Evolutionary conservation across 2,113 vertebrate genomes (phyloP), one percentile per base, ranked within the genome.

Genomic region (Ceyx margarethae): DNA sequence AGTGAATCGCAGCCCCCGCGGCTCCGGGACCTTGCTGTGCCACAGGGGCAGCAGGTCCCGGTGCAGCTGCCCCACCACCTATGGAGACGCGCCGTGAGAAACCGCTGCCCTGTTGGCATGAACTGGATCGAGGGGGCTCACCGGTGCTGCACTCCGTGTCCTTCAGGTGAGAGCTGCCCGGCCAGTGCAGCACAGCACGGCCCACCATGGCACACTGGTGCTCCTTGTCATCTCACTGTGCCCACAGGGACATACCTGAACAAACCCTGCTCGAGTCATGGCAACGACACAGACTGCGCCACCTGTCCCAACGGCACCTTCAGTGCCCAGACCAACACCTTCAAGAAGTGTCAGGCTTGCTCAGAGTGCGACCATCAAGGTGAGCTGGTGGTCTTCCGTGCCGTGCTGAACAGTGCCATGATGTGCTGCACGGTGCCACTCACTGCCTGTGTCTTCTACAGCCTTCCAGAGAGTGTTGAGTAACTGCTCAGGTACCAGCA

Each of bases 291-390:
- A 4, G 7, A 0, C 48, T 97, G 97, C 18, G 1, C 0, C 0
- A 0, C 67, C 5, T 98, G 97, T 13, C 71, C 81, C 0, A 2
- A 3, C 0, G 96, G 96, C 67, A 97, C 95, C 45, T 98, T 97
- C 86, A 50, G 89, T 31, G 10, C 94, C 31, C 48, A 68, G 23
- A 89, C 92, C 66, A 95, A 96, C 93, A 96, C 93, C 95, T 11
- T 95, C 84, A 21, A 1, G 29, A 0, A 93, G 90, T 95, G 97
- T 33, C 31, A 23, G 75, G 97, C 93, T 96, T 98, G 57, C 81
- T 96, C 69, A 33, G 93, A 95, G 95, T 99, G 96, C 61, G 91
- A 92, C 96, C 98, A 77, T 65, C 96, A 90, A 85, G 97, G 99
- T 99, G 91, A 96, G 95, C 53, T 2, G 65, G 1, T 5, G 6